phyloP scores from a whole-genome alignment of 2,888 invertebrate species.

The Bellardia pandia region DNA sequence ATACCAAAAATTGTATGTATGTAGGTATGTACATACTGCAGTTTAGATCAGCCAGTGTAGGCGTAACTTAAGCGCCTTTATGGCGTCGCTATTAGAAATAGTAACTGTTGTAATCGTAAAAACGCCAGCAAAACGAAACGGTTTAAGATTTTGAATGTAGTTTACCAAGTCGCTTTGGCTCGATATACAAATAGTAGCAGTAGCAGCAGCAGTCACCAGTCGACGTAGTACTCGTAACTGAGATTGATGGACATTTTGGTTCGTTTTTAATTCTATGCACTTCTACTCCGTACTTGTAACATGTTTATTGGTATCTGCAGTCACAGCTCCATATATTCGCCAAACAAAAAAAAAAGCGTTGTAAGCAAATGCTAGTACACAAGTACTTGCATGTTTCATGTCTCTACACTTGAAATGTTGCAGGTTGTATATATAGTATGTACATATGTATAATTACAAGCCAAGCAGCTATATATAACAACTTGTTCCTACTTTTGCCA shows the following conservation, averaged over 20 bases:
- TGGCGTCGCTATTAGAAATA: constrained; percentile 71
- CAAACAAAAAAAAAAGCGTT: constrained; percentile 36
- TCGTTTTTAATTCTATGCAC: constrained; percentile 28
- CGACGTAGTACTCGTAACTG: constrained; percentile 53
- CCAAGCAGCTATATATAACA: constrained; percentile 16
- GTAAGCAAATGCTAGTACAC: constrained; percentile 36
- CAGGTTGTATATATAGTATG: constrained; percentile 52
- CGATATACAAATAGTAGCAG: not conserved
- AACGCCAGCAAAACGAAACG: constrained; percentile 33
- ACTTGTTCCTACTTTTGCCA: constrained; percentile 53
- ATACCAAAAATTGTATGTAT: too few relatives aligned
- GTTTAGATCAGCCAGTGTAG: constrained; percentile 68
- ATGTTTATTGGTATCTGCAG: not conserved
- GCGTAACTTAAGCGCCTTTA: constrained; percentile 74
- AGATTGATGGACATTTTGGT: constrained; percentile 70
- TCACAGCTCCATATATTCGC: not conserved
- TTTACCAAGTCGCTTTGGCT: constrained; percentile 40
- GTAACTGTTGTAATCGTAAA: constrained; percentile 62
- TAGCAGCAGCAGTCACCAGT: constrained; percentile 38
- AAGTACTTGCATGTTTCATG: constrained; percentile 51
- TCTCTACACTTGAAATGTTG: constrained; percentile 54
- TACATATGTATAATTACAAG: constrained; percentile 58
- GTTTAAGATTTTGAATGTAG: constrained; percentile 51
- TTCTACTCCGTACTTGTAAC: constrained; percentile 20
- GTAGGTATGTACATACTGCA: not conserved